Conservation (phyloP, 2,797 vertebrate genomes). For the Molossus alvarezi region DNA sequence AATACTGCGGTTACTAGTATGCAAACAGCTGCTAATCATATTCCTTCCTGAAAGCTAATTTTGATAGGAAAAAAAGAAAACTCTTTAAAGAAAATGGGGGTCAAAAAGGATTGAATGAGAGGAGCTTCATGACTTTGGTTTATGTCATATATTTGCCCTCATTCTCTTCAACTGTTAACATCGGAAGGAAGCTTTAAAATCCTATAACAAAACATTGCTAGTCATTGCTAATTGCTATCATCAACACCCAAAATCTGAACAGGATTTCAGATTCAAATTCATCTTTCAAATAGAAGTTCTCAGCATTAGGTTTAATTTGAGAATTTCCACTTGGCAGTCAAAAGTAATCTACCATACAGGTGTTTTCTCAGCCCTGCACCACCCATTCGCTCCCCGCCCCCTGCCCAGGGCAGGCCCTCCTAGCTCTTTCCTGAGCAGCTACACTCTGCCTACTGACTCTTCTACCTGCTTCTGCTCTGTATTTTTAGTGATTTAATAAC, state of each 20-base stretch:
- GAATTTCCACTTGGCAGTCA: slow-evolving; percentile 58
- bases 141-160: slow-evolving; percentile 11
- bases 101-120: background rate
- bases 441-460: background rate
- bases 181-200: slow-evolving; percentile 46
- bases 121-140: slow-evolving; percentile 51
- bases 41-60: slow-evolving; percentile 55
- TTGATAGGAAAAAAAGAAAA: background rate
- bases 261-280: slow-evolving; percentile 63
- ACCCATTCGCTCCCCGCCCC: background rate
- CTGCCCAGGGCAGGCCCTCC: background rate
- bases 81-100: slow-evolving; percentile 27
- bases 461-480: slow-evolving; percentile 22
- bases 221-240: slow-evolving; percentile 1
- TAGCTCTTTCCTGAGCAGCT: background rate
- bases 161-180: slow-evolving; percentile 65
- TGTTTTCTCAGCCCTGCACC: slow-evolving; percentile 9
- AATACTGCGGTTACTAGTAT: background rate
- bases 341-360: slow-evolving; percentile 30
- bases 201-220: slow-evolving; percentile 28
- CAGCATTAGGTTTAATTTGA: slow-evolving; percentile 39
- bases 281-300: slow-evolving; percentile 51
- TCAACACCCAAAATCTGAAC: slow-evolving; percentile 8
- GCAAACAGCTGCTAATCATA: slow-evolving; percentile 18
- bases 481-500: slow-evolving; percentile 41